These are phyloP conservation scores for Prionace glauca DNA, from an alignment of 2,797 vertebrate genomes.

Conservation along the genomic window DNA sequence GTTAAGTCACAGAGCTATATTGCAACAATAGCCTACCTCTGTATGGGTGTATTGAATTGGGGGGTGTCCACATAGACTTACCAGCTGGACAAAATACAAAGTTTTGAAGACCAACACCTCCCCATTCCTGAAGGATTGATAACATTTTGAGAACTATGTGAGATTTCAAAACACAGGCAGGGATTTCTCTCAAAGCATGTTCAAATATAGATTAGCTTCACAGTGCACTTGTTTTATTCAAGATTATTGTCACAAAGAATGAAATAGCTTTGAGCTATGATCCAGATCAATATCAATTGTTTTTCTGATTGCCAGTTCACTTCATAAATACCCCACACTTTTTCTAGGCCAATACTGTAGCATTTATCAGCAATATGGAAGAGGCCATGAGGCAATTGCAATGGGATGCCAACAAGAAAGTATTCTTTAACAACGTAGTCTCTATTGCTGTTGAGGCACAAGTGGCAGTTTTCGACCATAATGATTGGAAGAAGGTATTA, in stretches of 20 bases:
- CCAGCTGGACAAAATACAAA: neutral
- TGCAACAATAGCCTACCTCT: neutral
- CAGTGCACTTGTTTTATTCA: neutral
- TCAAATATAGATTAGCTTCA: neutral
- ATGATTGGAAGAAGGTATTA: neutral
- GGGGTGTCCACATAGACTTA: neutral
- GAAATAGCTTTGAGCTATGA: neutral
- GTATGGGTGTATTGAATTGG: neutral
- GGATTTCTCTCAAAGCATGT: neutral
- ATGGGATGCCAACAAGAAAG: neutral
- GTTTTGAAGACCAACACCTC: neutral
- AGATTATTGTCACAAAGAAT: neutral
- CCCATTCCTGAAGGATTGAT: neutral
- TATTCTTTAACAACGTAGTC: neutral
- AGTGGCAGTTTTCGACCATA: neutral
- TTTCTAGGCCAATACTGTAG: neutral
- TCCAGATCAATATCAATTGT: constrained; percentile 2
- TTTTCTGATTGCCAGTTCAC: neutral
- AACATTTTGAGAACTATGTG: neutral
- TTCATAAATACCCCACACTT: neutral
- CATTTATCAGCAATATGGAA: neutral
- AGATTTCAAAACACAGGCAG: neutral
- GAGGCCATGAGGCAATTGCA: neutral
- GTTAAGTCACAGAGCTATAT: neutral
- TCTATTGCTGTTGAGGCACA: neutral